Evolutionary conservation across 1,140 invertebrate species (phyloP).

Genomic region (Zaprionus inermis): DNA sequence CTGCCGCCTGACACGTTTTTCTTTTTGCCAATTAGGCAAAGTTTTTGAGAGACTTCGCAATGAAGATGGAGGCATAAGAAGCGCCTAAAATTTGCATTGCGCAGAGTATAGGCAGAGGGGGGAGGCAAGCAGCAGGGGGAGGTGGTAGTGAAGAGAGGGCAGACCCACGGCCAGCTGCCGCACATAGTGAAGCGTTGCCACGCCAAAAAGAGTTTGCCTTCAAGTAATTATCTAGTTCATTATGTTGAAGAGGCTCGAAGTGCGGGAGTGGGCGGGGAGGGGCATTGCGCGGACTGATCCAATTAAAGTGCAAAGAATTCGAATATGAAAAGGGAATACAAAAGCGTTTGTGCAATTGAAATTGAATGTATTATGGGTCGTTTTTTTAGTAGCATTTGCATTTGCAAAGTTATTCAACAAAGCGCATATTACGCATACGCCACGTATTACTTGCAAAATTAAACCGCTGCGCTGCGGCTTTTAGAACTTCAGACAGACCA

Average conservation of each 20-base stretch:
- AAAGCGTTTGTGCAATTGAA: background rate
- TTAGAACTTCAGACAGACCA: slow-evolving; percentile 47
- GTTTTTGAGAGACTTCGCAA: slow-evolving; percentile 46
- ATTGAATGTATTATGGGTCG: background rate
- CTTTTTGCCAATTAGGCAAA: slow-evolving; percentile 70
- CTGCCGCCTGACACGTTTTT: slow-evolving; percentile 4
- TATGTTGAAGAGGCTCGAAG: slow-evolving; percentile 24
- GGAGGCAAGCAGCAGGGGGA: no score
- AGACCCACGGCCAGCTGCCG: background rate
- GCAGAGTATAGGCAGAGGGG: background rate
- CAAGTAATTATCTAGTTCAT: slow-evolving; percentile 71
- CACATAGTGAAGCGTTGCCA: slow-evolving; percentile 34
- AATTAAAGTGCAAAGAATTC: slow-evolving; percentile 9
- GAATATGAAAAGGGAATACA: background rate
- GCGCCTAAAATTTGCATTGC: slow-evolving; percentile 55
- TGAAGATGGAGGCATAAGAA: slow-evolving; percentile 40
- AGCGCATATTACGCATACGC: slow-evolving; percentile 20
- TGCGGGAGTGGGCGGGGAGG: background rate
- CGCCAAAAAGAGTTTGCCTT: slow-evolving; percentile 41
- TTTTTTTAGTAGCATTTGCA: no score
- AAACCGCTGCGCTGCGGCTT: slow-evolving; percentile 55
- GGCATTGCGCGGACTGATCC: background rate
- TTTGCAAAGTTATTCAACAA: background rate
- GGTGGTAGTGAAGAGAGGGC: slow-evolving; percentile 1
- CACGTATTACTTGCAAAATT: slow-evolving; percentile 22